These are phyloP conservation scores for Lucilia cuprina DNA, from an alignment of 1,140 invertebrate species.

Conservation along the genomic window DNA sequence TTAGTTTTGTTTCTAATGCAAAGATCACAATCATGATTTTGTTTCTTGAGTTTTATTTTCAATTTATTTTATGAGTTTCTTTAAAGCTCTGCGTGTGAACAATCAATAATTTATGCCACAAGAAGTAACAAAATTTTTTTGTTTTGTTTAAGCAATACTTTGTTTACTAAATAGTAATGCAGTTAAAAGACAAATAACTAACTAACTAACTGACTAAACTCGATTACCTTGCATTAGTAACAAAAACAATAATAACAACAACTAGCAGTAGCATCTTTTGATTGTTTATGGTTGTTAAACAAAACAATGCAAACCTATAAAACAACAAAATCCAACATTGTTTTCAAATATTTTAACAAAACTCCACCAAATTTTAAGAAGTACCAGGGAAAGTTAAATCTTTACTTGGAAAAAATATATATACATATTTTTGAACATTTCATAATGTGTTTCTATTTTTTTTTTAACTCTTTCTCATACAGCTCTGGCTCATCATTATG, in stretches of 20 bases:
- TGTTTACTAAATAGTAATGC: not conserved
- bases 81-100: constrained; percentile 22
- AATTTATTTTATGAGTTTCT: not conserved
- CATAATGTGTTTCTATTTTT: constrained; percentile 22
- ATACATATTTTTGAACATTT: constrained; percentile 29
- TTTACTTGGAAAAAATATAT: not conserved
- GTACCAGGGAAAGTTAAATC: not conserved
- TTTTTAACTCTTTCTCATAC: not conserved
- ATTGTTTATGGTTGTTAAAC: no score
- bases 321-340: not conserved
- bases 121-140: not conserved
- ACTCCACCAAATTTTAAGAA: not conserved
- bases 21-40: not conserved
- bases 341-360: not conserved
- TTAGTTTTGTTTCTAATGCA: not conserved
- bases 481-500: constrained; percentile 67
- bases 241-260: not conserved
- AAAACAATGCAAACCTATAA: not conserved
- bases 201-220: not conserved
- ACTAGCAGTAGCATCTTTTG: not conserved
- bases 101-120: constrained; percentile 34
- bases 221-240: not conserved
- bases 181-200: not conserved
- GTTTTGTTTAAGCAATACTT: not conserved
- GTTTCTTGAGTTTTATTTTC: not conserved